Percentiles rank a stretch among this genome's conserved stretches.
Conservation (phyloP, 2,888 invertebrate species). For the Chydorus sphaericus region DNA sequence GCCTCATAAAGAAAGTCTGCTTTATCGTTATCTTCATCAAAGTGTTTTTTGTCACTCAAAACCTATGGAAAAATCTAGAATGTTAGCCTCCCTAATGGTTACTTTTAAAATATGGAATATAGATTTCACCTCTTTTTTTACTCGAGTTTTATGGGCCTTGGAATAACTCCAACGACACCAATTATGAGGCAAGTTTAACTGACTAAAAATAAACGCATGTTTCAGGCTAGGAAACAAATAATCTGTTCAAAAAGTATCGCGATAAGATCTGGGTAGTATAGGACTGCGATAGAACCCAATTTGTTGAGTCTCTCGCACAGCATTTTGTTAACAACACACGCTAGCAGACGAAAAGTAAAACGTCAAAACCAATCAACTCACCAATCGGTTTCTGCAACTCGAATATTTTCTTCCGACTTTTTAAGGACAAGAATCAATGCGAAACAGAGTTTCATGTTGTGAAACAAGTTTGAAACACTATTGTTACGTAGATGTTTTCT, state of each 20-base stretch:
- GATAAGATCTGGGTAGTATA: not conserved
- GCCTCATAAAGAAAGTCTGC: constrained; percentile 92
- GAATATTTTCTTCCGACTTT: not conserved
- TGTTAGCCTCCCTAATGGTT: too few species aligned
- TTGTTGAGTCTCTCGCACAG: not conserved
- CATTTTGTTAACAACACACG: not conserved
- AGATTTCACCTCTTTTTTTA: constrained; percentile 9
- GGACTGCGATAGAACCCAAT: too few species aligned
- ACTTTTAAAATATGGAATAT: not conserved
- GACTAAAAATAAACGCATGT: not conserved
- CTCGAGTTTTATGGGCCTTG: constrained; percentile 41
- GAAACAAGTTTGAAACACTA: too few species aligned
- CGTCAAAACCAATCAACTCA: too few species aligned
- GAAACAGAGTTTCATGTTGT: too few species aligned
- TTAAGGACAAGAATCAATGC: not conserved
- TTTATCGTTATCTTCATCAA: constrained; percentile 64
- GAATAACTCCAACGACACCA: constrained; percentile 39
- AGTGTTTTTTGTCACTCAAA: constrained; percentile 65
- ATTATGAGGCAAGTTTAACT: constrained; percentile 21
- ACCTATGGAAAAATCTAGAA: constrained; percentile 33
- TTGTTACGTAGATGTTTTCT: too few species aligned
- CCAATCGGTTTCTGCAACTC: constrained; percentile 1
- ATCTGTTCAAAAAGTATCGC: not conserved
- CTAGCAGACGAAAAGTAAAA: not conserved
- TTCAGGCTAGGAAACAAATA: not conserved